A percentile compares a stretch with the other conserved stretches of the same genome.
Evolutionary conservation across 2,797 vertebrate genomes (phyloP).

Genomic region (Arctocebus calabarensis): DNA sequence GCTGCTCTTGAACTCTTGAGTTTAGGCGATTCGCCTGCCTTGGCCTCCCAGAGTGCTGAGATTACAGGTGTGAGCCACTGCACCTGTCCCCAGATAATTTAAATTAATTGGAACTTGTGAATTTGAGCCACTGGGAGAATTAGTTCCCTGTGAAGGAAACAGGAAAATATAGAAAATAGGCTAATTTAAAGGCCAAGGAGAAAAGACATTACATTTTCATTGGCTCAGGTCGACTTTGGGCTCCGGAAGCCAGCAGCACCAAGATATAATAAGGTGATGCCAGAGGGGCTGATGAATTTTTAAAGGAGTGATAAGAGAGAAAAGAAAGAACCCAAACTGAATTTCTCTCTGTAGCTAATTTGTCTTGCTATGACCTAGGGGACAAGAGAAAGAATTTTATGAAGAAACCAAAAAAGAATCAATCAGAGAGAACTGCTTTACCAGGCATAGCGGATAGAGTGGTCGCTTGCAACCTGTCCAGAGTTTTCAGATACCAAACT

Average conservation of each 20-base stretch:
- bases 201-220: not conserved
- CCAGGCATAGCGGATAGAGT: not conserved
- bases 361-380: not conserved
- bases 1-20: too few relatives aligned
- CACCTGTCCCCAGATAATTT: not conserved
- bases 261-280: not conserved
- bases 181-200: not conserved
- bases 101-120: conserved; percentile 26
- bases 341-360: not conserved
- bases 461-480: not conserved
- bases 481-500: not conserved
- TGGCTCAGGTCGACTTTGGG: not conserved
- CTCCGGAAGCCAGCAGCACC: not conserved
- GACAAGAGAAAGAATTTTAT: not conserved
- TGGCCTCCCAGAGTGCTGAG: too few relatives aligned
- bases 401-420: not conserved
- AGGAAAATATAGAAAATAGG: not conserved
- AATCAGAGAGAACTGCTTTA: not conserved
- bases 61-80: too few relatives aligned
- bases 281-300: not conserved
- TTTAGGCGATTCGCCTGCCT: too few relatives aligned
- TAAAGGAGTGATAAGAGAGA: not conserved
- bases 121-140: not conserved
- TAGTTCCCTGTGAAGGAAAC: not conserved
- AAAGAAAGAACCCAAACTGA: not conserved